phyloP scores from a whole-genome alignment of 2,113 vertebrate genomes.

The Mobula birostris region DNA sequence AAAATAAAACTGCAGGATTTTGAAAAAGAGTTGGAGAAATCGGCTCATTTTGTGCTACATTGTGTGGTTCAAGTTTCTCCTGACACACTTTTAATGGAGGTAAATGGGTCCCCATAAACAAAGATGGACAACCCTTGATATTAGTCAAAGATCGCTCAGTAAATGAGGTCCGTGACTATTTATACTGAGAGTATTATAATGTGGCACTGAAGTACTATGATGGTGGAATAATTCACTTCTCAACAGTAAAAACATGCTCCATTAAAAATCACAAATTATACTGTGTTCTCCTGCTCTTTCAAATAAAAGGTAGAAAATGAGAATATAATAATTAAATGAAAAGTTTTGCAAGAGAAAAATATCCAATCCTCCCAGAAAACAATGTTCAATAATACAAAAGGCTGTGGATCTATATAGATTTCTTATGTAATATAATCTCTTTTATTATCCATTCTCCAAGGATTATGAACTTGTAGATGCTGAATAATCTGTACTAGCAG shows the following conservation, averaged over 20 bases:
- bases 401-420: neutral
- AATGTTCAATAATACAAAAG: neutral
- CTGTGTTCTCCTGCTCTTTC: neutral
- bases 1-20: too few relatives aligned
- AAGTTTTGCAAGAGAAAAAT: neutral
- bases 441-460: too few relatives aligned
- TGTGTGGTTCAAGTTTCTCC: neutral
- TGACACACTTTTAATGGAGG: neutral
- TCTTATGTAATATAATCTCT: neutral
- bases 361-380: neutral
- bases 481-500: neutral
- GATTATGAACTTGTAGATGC: neutral
- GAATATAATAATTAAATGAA: too few relatives aligned
- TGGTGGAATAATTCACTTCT: neutral
- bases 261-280: neutral
- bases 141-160: neutral
- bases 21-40: too few relatives aligned
- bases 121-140: neutral
- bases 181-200: neutral
- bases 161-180: neutral
- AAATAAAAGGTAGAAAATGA: too few relatives aligned
- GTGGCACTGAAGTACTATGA: neutral
- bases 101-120: neutral
- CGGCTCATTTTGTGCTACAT: too few relatives aligned
- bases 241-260: neutral